phyloP scores from a whole-genome alignment of 1,140 invertebrate species.

The Bombus sylvicola region DNA sequence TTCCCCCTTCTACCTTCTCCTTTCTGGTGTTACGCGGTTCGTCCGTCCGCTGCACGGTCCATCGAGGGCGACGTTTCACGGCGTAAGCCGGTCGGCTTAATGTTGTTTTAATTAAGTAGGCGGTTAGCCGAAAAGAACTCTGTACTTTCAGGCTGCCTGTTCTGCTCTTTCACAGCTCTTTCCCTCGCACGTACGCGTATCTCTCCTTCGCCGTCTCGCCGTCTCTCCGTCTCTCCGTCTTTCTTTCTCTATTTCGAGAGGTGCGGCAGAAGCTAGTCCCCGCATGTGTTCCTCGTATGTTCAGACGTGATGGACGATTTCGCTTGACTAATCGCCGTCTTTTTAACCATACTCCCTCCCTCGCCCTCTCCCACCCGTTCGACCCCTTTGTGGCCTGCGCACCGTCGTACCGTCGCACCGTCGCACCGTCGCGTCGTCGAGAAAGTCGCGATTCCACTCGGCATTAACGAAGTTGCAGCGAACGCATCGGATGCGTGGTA shows the following conservation, averaged over 20 bases:
- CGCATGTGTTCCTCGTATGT: slow-evolving; percentile 82
- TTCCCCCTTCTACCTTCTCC: slow-evolving; percentile 14
- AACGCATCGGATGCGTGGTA: not conserved
- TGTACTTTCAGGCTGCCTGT: slow-evolving; percentile 53
- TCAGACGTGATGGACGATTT: slow-evolving; percentile 83
- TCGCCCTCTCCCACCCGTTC: slow-evolving; percentile 42
- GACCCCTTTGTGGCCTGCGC: not conserved
- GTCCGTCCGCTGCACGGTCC: slow-evolving; percentile 60
- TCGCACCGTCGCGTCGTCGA: not conserved
- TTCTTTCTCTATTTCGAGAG: slow-evolving; percentile 76
- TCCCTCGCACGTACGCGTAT: too few species aligned
- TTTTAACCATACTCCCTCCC: slow-evolving; percentile 60
- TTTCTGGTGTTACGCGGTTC: slow-evolving; percentile 61
- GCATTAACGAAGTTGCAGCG: not conserved
- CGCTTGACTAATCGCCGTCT: slow-evolving; percentile 81
- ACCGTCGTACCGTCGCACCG: not conserved
- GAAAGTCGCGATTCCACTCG: slow-evolving; percentile 6
- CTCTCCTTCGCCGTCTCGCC: too few species aligned
- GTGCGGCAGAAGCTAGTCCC: slow-evolving; percentile 60
- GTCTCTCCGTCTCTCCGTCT: too few species aligned
- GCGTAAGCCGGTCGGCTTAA: slow-evolving; percentile 68
- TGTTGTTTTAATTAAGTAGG: slow-evolving; percentile 83
- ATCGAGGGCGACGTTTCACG: slow-evolving; percentile 63
- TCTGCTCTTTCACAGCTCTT: too few species aligned
- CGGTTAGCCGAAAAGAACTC: slow-evolving; percentile 76